phyloP scores from a whole-genome alignment of 2,113 vertebrate species.

The Dipodomys stephensi region DNA sequence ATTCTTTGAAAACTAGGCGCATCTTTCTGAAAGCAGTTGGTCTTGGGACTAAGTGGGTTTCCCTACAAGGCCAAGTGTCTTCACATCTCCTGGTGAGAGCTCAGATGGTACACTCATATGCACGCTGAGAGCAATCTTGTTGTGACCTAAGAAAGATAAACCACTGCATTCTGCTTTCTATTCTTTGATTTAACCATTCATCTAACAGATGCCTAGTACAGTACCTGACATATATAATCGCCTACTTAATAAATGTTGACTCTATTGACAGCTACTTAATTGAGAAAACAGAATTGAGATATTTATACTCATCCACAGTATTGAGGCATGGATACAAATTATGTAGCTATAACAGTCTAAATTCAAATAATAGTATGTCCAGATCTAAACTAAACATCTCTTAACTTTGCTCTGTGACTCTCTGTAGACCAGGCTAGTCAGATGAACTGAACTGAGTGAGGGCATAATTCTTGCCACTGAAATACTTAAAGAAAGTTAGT shows the following conservation, averaged over 20 bases:
- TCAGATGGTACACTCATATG: too few species aligned
- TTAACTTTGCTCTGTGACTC: too few species aligned
- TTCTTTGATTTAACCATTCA: not conserved
- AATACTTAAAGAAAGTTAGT: too few species aligned
- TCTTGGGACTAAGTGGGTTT: not conserved
- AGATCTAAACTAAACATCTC: too few species aligned
- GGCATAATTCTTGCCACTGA: too few species aligned
- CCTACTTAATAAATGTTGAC: slow-evolving; percentile 8
- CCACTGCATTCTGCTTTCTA: not conserved
- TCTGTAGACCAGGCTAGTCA: too few species aligned
- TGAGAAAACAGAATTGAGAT: slow-evolving; percentile 8
- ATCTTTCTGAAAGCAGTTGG: not conserved
- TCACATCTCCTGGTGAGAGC: not conserved
- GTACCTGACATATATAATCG: not conserved
- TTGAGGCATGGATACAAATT: not conserved
- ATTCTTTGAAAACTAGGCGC: not conserved
- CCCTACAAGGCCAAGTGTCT: not conserved
- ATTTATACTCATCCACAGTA: not conserved
- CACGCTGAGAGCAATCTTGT: not conserved
- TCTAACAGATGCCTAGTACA: not conserved
- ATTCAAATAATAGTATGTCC: too few species aligned
- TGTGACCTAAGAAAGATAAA: not conserved
- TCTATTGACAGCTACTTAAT: not conserved
- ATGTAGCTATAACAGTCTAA: not conserved
- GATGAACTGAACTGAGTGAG: too few species aligned